phyloP scores from a whole-genome alignment of 2,797 vertebrate species.

The Rhinophrynus dorsalis region DNA sequence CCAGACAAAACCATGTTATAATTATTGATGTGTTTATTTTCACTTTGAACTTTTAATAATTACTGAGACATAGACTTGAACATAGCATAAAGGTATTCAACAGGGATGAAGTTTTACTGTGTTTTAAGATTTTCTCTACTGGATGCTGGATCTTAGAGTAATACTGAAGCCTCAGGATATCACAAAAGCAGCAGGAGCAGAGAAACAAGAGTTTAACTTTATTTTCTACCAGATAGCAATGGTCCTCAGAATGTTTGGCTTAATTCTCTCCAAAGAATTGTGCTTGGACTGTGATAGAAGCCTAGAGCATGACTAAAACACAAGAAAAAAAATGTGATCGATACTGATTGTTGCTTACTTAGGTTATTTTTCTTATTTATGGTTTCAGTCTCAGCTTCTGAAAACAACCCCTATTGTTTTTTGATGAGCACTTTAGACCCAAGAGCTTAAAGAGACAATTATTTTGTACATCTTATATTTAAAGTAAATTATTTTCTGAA shows the following conservation, averaged over 20 bases:
- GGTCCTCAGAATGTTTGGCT: conserved; percentile 38
- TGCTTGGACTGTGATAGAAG: conserved; percentile 31
- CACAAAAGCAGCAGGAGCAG: conserved; percentile 43
- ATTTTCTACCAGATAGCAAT: conserved; percentile 35
- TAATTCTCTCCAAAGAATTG: conserved; percentile 35
- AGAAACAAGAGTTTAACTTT: conserved; percentile 41
- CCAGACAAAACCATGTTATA: conserved; percentile 30
- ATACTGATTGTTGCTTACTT: conserved; percentile 34
- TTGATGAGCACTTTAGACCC: conserved; percentile 5
- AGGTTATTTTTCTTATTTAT: conserved; percentile 23
- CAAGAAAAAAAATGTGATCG: conserved; percentile 36
- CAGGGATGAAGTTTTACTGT: conserved; percentile 36
- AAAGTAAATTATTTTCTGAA: conserved; percentile 2
- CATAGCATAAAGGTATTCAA: conserved; percentile 27
- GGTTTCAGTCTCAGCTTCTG: conserved; percentile 3
- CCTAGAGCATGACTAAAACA: conserved; percentile 38
- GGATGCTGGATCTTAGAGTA: conserved; percentile 39
- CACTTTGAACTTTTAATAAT: conserved; percentile 42
- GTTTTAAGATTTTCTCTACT: conserved; percentile 37
- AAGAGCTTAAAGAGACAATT: conserved; percentile 10
- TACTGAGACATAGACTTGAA: conserved; percentile 35
- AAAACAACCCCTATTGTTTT: conserved; percentile 21
- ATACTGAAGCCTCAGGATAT: conserved; percentile 36
- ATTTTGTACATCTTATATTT: conserved; percentile 7
- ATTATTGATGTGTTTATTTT: conserved; percentile 47